phyloP scores from a whole-genome alignment of 2,888 invertebrate species.

The Andrena praecox region DNA sequence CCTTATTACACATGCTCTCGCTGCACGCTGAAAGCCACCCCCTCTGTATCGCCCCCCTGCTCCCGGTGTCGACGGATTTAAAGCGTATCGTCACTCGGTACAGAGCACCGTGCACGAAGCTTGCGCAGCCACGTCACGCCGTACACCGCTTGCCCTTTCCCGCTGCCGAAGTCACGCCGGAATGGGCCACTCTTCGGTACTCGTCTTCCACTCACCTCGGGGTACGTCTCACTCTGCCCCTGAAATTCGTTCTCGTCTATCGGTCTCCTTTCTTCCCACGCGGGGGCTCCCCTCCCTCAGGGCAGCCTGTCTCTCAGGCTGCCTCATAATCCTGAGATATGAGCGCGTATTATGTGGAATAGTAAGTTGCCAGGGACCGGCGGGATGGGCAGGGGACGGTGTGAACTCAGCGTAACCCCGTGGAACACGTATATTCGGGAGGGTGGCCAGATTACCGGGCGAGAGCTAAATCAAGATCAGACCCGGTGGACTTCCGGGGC shows the following conservation, averaged over 20 bases:
- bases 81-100: slow-evolving; percentile 70
- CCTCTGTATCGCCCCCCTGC: slow-evolving; percentile 39
- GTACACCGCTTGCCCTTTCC: slow-evolving; percentile 59
- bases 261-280: slow-evolving; percentile 39
- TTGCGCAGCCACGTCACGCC: slow-evolving; percentile 62
- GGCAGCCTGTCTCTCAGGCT: slow-evolving; percentile 68
- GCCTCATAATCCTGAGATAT: slow-evolving; percentile 84
- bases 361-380: slow-evolving; percentile 74
- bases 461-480: slow-evolving; percentile 74
- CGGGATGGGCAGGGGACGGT: slow-evolving; percentile 65
- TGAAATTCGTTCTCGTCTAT: not conserved
- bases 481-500: slow-evolving; percentile 61
- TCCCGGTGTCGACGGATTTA: slow-evolving; percentile 67
- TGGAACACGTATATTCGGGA: slow-evolving; percentile 74
- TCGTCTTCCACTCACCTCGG: slow-evolving; percentile 4
- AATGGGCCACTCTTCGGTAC: slow-evolving; percentile 63
- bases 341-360: slow-evolving; percentile 83
- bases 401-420: slow-evolving; percentile 76
- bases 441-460: slow-evolving; percentile 64
- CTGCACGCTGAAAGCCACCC: slow-evolving; percentile 64
- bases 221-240: not conserved
- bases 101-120: slow-evolving; percentile 55
- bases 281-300: slow-evolving; percentile 56
- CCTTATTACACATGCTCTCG: slow-evolving; percentile 76
- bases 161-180: slow-evolving; percentile 54